Evolutionary conservation across 2,113 vertebrate species (phyloP), one percentile per base, ranked within the genome.

Genomic region (Muntiacus muntjak): DNA sequence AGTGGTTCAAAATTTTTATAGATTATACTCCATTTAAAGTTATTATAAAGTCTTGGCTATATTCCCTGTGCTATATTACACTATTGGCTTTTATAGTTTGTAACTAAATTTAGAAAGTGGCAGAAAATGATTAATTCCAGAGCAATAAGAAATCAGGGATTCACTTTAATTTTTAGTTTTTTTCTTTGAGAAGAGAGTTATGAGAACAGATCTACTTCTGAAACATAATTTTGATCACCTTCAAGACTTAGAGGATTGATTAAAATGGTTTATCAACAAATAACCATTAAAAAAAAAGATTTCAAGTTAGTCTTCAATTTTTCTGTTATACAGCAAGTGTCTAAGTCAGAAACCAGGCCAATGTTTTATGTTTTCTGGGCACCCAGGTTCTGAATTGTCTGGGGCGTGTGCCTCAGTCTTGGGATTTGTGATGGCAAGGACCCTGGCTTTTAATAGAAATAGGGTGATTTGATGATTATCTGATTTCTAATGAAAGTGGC

Each of bases 181-280:
- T 87, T 23, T 79, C 43, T 89, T 87, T 94, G 71, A 76, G 45
- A 71, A 81, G 50, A 81, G n/a, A 64, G 17, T 83, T 82, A 47
- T 55, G 92, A 89, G 57, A 87, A 71, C 5, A 76, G 50, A 40
- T 88, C 87, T 52, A 54, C 7, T 85, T 91, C 11, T 84, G 86
- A 90, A 90, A 62, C 45, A 58, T 25, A 95, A 94, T 91, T 96
- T 92, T 94, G 50, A 87, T 62, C 28, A 71, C 47, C 5, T 81
- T 71, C 26, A 87, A 90, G 55, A 83, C 36, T 83, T 52, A 90
- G 93, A 91, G 45, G 28, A 19, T 25, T 94, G 54, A 84, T 94
- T 78, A 95, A 92, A 81, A 57, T 93, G 13, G 16, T 90, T 47
- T 94, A 50, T 93, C 30, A 94, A 45, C 30, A 87, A 94, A 89